Evolutionary conservation across 2,888 invertebrate species (phyloP).

Genomic region (Gryllus longicercus): DNA sequence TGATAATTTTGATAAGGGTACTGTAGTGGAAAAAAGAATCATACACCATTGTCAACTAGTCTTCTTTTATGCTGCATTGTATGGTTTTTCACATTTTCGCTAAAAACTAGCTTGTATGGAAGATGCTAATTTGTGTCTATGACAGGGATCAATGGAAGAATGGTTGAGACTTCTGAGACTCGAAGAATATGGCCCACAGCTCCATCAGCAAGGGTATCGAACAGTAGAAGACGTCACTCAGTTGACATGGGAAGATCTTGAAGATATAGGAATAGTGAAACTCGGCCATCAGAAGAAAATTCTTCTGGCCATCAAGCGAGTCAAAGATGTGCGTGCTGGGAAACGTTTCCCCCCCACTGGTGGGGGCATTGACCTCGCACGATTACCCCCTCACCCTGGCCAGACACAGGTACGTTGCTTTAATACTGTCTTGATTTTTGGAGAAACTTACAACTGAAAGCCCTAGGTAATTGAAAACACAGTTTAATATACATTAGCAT

Average conservation of each 20-base stretch:
- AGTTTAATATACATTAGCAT: neutral
- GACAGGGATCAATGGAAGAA: slow-evolving; percentile 87
- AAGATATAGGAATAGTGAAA: slow-evolving; percentile 92
- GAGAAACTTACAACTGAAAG: slow-evolving; percentile 21
- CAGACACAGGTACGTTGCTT: slow-evolving; percentile 47
- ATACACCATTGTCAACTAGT: no score
- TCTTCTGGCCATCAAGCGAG: slow-evolving; percentile 91
- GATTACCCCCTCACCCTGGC: slow-evolving; percentile 54
- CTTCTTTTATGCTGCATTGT: no score
- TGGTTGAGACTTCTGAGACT: slow-evolving; percentile 89
- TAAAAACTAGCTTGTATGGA: no score
- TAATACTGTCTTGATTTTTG: slow-evolving; percentile 24
- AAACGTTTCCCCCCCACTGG: slow-evolving; percentile 52
- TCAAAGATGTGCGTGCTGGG: slow-evolving; percentile 88
- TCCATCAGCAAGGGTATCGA: slow-evolving; percentile 89
- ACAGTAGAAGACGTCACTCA: slow-evolving; percentile 92
- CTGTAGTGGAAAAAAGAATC: no score
- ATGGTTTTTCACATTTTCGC: no score
- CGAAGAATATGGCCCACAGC: slow-evolving; percentile 86
- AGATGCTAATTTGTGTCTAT: slow-evolving; percentile 21
- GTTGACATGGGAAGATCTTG: slow-evolving; percentile 97
- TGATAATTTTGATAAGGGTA: no score
- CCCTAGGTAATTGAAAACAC: neutral
- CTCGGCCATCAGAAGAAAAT: slow-evolving; percentile 98
- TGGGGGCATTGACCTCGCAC: slow-evolving; percentile 40